phyloP scores from a whole-genome alignment of 1,140 invertebrate genomes.

The Leptinotarsa lineolata region DNA sequence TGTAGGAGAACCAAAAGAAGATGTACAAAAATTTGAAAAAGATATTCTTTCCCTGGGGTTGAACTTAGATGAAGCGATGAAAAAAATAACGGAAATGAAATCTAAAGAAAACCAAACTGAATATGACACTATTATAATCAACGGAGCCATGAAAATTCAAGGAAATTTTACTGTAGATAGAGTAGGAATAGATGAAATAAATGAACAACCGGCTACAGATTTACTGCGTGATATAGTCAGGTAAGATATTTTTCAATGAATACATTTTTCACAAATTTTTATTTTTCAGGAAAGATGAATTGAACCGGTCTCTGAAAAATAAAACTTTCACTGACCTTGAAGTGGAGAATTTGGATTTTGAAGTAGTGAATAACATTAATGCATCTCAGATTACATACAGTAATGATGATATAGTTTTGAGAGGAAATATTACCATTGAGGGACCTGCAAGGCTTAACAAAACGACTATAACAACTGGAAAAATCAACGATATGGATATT shows the following conservation, averaged over 20 bases:
- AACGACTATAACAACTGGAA: constrained; percentile 29
- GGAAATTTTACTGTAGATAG: constrained; percentile 39
- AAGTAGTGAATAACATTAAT: constrained; percentile 42
- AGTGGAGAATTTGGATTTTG: constrained; percentile 42
- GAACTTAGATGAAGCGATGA: constrained; percentile 43
- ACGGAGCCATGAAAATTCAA: constrained; percentile 45
- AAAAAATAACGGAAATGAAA: constrained; percentile 33
- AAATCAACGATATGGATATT: constrained; percentile 41
- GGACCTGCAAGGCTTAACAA: constrained; percentile 35
- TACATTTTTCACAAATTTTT: no score
- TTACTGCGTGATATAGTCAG: constrained; percentile 41
- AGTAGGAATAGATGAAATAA: constrained; percentile 39
- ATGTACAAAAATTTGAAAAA: background rate
- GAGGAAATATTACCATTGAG: constrained; percentile 42
- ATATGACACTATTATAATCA: constrained; percentile 45
- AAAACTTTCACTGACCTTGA: constrained; percentile 44
- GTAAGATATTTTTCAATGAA: constrained; percentile 29
- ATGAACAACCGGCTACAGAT: constrained; percentile 38
- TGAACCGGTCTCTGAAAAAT: constrained; percentile 29
- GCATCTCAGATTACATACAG: constrained; percentile 28
- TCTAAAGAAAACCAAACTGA: constrained; percentile 25
- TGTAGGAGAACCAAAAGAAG: background rate
- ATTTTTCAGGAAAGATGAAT: constrained; percentile 38
- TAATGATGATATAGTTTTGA: constrained; percentile 29
- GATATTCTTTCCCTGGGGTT: constrained; percentile 44